Evolutionary conservation across 92 coral and sea anemone genomes (phyloP).

Genomic region (Zoanthus sociatus): DNA sequence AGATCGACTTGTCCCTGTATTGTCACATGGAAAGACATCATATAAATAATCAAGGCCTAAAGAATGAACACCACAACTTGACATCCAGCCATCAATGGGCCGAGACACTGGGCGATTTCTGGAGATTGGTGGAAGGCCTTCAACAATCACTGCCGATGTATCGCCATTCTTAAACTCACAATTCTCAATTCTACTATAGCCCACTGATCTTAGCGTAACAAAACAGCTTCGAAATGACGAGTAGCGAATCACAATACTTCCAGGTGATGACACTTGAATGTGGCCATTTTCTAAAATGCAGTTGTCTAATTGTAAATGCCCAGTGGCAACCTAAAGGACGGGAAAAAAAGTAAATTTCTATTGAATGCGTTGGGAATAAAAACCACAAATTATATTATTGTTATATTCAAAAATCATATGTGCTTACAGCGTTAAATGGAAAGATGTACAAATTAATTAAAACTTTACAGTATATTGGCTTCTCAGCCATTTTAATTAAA

Average conservation of each 20-base stretch:
- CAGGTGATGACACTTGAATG: conserved; percentile 90
- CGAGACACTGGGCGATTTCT: conserved; percentile 82
- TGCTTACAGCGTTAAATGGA: too few species aligned
- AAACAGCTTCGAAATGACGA: conserved; percentile 82
- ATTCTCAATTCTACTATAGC: conserved; percentile 87
- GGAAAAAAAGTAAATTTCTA: not conserved
- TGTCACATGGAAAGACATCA: conserved; percentile 69
- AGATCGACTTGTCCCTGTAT: conserved; percentile 4
- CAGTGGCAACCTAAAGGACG: conserved; percentile 77
- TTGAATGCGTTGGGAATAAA: not conserved
- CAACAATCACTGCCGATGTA: conserved; percentile 82
- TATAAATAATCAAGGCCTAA: conserved; percentile 85
- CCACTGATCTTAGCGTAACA: conserved; percentile 85
- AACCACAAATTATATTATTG: not conserved
- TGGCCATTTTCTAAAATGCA: conserved; percentile 94
- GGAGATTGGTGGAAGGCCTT: conserved; percentile 90
- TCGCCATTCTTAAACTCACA: conserved; percentile 92
- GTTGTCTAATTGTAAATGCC: conserved; percentile 90
- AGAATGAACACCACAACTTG: conserved; percentile 63
- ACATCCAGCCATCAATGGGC: conserved; percentile 91
- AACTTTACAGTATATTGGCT: too few species aligned
- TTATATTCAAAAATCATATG: too few species aligned
- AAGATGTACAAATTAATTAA: too few species aligned
- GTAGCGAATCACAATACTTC: conserved; percentile 83
- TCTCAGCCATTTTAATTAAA: too few species aligned